phyloP scores from a whole-genome alignment of 1,140 invertebrate species.

The Tetraneura akinire region DNA sequence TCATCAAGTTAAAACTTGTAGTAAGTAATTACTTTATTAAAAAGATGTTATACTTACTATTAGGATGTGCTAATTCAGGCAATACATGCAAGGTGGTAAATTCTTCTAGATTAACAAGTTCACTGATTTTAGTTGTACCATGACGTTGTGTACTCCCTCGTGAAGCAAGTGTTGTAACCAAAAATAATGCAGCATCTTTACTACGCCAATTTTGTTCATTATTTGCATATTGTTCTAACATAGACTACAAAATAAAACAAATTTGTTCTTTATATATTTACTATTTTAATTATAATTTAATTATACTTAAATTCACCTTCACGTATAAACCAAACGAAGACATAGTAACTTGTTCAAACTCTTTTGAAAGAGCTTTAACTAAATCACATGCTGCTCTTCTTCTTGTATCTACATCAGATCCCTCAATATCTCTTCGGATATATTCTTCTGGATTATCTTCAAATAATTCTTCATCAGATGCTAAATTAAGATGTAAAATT shows the following conservation, averaged over 20 bases:
- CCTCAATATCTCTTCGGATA: conserved; percentile 94
- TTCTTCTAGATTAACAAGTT: conserved; percentile 83
- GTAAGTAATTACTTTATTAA: too few relatives aligned
- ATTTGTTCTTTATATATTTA: not conserved
- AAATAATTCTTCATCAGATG: conserved; percentile 92
- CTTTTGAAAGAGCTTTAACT: conserved; percentile 82
- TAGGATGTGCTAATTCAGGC: conserved; percentile 76
- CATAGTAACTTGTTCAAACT: conserved; percentile 91
- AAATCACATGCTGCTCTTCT: conserved; percentile 94
- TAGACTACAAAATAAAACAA: conserved; percentile 64
- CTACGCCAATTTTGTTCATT: conserved; percentile 63
- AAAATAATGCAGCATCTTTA: conserved; percentile 94
- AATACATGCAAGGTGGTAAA: conserved; percentile 85
- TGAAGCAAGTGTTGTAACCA: conserved; percentile 90
- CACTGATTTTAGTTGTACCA: conserved; percentile 87
- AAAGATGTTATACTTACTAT: conserved; percentile 63
- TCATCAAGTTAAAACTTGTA: too few relatives aligned
- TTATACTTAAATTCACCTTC: conserved; percentile 59
- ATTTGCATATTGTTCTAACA: conserved; percentile 76
- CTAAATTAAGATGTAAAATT: conserved; percentile 63
- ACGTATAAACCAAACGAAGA: conserved; percentile 90
- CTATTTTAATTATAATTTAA: not conserved
- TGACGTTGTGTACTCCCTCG: conserved; percentile 88
- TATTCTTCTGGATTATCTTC: conserved; percentile 99
- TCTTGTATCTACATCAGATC: conserved; percentile 96